Conservation (phyloP, 2,797 vertebrate genomes). For the Lateolabrax maculatus region DNA sequence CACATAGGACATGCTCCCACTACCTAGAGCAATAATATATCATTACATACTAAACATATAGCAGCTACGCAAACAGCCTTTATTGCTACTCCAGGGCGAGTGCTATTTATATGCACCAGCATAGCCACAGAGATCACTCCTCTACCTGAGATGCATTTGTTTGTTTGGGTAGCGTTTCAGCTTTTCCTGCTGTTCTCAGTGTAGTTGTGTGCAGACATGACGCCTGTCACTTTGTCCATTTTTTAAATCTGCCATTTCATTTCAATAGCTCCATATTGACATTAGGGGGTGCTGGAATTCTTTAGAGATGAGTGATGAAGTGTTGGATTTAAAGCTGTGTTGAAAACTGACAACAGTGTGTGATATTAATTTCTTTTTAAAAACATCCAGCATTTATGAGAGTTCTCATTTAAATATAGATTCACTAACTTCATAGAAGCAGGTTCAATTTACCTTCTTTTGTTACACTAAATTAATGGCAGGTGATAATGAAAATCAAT, state of each 20-base stretch:
- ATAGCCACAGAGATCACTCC: slow-evolving; percentile 53
- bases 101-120: slow-evolving; percentile 74
- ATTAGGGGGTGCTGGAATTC: slow-evolving; percentile 89
- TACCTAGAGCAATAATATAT: slow-evolving; percentile 83
- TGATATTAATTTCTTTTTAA: slow-evolving; percentile 18
- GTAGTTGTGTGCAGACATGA: slow-evolving; percentile 19
- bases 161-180: slow-evolving; percentile 27
- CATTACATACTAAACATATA: slow-evolving; percentile 82
- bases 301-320: slow-evolving; percentile 72
- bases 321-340: slow-evolving; percentile 28
- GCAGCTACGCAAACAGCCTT: slow-evolving; percentile 81
- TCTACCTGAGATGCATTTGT: slow-evolving; percentile 63
- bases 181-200: slow-evolving; percentile 21
- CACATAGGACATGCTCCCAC: slow-evolving; percentile 77
- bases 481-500: slow-evolving; percentile 23
- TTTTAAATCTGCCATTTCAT: not conserved
- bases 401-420: slow-evolving; percentile 40
- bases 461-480: slow-evolving; percentile 27
- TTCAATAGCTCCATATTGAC: slow-evolving; percentile 77
- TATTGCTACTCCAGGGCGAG: slow-evolving; percentile 84
- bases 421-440: slow-evolving; percentile 24
- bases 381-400: slow-evolving; percentile 9
- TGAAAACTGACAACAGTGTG: slow-evolving; percentile 24
- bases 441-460: slow-evolving; percentile 2
- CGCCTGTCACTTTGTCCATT: slow-evolving; percentile 47